Evolutionary conservation across 64 coral and sea anemone genomes (phyloP), one percentile per base, ranked within the genome.

Genomic region (Montipora cactus): DNA sequence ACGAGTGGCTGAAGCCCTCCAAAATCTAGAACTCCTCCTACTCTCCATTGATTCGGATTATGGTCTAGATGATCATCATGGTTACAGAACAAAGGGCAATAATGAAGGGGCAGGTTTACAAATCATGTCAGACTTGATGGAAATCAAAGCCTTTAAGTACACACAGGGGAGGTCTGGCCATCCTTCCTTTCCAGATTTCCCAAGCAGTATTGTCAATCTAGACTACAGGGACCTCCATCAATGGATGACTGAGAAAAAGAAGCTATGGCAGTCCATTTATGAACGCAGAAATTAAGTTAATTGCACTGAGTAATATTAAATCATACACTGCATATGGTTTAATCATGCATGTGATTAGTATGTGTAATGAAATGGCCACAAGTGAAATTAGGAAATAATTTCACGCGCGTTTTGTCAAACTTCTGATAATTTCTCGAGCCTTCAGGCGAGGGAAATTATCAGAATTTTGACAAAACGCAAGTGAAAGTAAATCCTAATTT

Each of bases 241-340:
- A 19, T 93, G 91, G 91, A 93, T 93, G 22, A 93, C 44, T 9
- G 91, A 93, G 15, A 74, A 93, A 59, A 53, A 78, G 61, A 67
- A 93, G 9, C 25, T 87, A 87, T 93, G 91, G 91, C 74, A 79
- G 21, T 53, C 89, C 11, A 75, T 91, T 37, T 91, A 91, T 77
- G 73, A 90, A 62, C n/a, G 44, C 52, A 55, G 52, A 55, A 55
- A 55, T 55, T 55, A 55, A 0, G 52, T 55, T 55, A 55, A 55
- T 55, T 55, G 52, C 52, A 55, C 52, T 55, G 52, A 55, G 52
- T 55, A 55, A 55, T 55, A 55, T 55, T 10, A 55, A 55, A 55
- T 55, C 52, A 55, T 3, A 55, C 52, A 55, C 5, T 55, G 52
- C 52, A 55, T 5, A 10, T 55, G 52, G 52, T 2, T 55, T 55